phyloP scores from a whole-genome alignment of 35 echinoderm and acorn worm species.

The Apostichopus californicus region DNA sequence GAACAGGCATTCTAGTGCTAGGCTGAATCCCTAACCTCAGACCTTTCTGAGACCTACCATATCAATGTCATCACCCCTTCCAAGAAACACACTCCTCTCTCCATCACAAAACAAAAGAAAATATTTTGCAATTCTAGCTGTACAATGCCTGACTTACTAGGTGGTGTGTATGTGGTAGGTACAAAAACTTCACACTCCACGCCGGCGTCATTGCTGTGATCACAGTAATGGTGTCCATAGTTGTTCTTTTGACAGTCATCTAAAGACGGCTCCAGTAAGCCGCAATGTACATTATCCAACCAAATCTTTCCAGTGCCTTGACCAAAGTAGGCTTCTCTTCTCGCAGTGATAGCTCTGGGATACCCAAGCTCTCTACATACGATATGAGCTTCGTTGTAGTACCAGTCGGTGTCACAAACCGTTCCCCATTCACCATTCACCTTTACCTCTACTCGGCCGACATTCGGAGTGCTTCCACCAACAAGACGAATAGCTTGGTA shows the following conservation, averaged over 20 bases:
- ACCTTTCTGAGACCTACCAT: too few species aligned
- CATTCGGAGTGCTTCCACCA: slow-evolving; percentile 30
- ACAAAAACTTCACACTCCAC: slow-evolving; percentile 4
- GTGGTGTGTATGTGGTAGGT: background rate
- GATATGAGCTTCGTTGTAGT: slow-evolving; percentile 28
- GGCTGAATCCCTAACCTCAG: too few species aligned
- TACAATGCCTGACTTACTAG: background rate
- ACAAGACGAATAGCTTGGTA: slow-evolving; percentile 18
- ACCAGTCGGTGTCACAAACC: slow-evolving; percentile 42
- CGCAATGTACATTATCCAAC: slow-evolving; percentile 32
- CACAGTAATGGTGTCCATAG: background rate
- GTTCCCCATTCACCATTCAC: slow-evolving; percentile 56
- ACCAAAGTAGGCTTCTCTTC: background rate
- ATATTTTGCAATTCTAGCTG: too few species aligned
- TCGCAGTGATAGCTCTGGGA: background rate
- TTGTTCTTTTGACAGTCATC: slow-evolving; percentile 24
- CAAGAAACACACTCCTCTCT: too few species aligned
- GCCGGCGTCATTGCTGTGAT: slow-evolving; percentile 27
- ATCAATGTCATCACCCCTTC: too few species aligned
- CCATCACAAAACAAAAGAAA: too few species aligned
- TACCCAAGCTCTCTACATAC: slow-evolving; percentile 51
- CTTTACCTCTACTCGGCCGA: slow-evolving; percentile 47
- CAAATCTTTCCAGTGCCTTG: slow-evolving; percentile 31
- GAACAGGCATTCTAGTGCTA: too few species aligned
- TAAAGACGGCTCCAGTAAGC: background rate